A percentile compares a stretch with the other conserved stretches of the same genome.
Evolutionary conservation across 1,140 invertebrate species (phyloP).

Genomic region (Diachasma alloeum): DNA sequence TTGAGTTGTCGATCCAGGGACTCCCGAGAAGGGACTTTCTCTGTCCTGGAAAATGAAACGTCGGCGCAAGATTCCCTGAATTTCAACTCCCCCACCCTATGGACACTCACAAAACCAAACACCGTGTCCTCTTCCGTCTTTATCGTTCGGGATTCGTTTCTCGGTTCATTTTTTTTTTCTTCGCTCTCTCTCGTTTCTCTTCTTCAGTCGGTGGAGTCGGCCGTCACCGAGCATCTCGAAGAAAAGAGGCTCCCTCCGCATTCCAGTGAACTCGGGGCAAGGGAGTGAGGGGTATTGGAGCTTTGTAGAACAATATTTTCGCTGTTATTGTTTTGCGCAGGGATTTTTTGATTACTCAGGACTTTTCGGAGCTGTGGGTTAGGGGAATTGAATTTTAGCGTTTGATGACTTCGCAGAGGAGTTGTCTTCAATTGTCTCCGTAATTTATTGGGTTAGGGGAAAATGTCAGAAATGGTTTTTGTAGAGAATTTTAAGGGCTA

Average conservation of each 20-base stretch:
- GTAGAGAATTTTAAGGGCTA: too few relatives aligned
- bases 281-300: not conserved
- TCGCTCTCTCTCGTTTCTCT: constrained; percentile 1
- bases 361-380: too few relatives aligned
- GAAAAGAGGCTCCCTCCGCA: constrained; percentile 9
- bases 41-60: constrained; percentile 39
- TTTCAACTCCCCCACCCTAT: constrained; percentile 23
- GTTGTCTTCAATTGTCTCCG: too few relatives aligned
- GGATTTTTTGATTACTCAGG: too few relatives aligned
- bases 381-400: too few relatives aligned
- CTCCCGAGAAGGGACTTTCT: constrained; percentile 38
- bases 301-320: too few relatives aligned
- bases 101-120: not conserved
- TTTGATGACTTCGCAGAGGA: too few relatives aligned
- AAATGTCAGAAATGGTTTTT: too few relatives aligned
- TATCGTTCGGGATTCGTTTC: not conserved
- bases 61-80: constrained; percentile 33
- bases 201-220: not conserved
- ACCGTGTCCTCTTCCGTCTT: not conserved
- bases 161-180: not conserved
- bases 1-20: not conserved
- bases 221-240: not conserved
- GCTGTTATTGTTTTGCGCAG: too few relatives aligned
- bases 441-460: too few relatives aligned
- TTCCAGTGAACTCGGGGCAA: not conserved